Evolutionary conservation across 2,113 vertebrate genomes (phyloP).

Genomic region (Gymnorhina tibicen): DNA sequence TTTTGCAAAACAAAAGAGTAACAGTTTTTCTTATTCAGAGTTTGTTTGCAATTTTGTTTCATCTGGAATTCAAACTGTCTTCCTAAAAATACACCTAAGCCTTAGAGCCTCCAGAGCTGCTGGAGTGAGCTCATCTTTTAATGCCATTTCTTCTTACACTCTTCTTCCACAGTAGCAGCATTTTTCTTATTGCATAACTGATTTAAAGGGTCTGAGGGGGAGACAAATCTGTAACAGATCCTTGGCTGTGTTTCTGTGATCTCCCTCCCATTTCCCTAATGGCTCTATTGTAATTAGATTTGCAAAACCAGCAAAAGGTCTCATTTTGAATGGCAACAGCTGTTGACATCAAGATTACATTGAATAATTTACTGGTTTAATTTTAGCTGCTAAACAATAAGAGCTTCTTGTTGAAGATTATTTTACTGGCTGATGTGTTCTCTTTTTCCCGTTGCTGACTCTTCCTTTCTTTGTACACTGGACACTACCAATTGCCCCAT

Average conservation of each 20-base stretch:
- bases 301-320: slow-evolving; percentile 80
- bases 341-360: slow-evolving; percentile 80
- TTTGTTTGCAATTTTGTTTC: not conserved
- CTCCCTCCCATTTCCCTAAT: slow-evolving; percentile 75
- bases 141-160: not conserved
- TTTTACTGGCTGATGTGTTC: slow-evolving; percentile 27
- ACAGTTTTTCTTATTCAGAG: not conserved
- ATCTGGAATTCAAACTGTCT: not conserved
- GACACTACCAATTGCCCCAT: not conserved
- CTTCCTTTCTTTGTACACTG: not conserved
- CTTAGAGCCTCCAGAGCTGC: not conserved
- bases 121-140: not conserved
- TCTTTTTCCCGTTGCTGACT: not conserved
- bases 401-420: slow-evolving; percentile 58
- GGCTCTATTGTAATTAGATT: slow-evolving; percentile 77
- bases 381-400: slow-evolving; percentile 76
- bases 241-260: slow-evolving; percentile 30
- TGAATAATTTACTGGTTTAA: slow-evolving; percentile 81
- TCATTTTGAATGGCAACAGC: slow-evolving; percentile 81
- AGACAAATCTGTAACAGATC: slow-evolving; percentile 48
- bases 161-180: not conserved
- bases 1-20: not conserved
- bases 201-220: slow-evolving; percentile 44
- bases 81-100: not conserved
- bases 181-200: slow-evolving; percentile 29